Percentiles rank a stretch among this genome's conserved stretches.
phyloP scores from a whole-genome alignment of 2,113 vertebrate genomes.

The Heterochromis multidens region DNA sequence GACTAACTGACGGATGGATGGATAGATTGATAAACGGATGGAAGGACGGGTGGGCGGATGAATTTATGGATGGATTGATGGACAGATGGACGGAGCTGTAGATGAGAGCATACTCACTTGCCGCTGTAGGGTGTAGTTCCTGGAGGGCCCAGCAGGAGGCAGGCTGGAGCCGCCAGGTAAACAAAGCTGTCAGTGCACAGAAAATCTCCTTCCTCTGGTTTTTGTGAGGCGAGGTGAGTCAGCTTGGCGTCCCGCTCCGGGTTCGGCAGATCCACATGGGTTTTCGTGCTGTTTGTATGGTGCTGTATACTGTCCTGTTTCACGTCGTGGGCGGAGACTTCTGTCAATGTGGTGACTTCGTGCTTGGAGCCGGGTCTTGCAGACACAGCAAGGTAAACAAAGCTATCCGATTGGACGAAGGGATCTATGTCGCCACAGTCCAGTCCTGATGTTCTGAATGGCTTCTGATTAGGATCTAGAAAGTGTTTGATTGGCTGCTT shows the following conservation, averaged over 20 bases:
- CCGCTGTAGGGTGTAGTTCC: slow-evolving; percentile 67
- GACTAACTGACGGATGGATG: neutral
- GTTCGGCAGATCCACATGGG: neutral
- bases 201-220: slow-evolving; percentile 76
- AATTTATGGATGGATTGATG: neutral
- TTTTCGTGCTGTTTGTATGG: neutral
- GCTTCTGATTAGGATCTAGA: slow-evolving; percentile 58
- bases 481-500: slow-evolving; percentile 59
- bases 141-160: slow-evolving; percentile 70
- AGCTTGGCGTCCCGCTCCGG: slow-evolving; percentile 10
- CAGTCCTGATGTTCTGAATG: slow-evolving; percentile 59
- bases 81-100: neutral
- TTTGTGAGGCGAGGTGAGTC: slow-evolving; percentile 35
- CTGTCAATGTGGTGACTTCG: slow-evolving; percentile 2
- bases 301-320: neutral
- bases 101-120: slow-evolving; percentile 39
- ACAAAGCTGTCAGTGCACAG: slow-evolving; percentile 81
- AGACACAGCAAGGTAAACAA: slow-evolving; percentile 79
- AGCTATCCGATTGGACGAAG: slow-evolving; percentile 77
- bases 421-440: slow-evolving; percentile 75
- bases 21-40: neutral
- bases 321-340: neutral
- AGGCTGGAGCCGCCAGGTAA: slow-evolving; percentile 78
- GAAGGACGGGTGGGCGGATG: accelerated
- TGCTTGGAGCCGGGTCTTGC: slow-evolving; percentile 44